A percentile compares a stretch with the other conserved stretches of the same genome.
Evolutionary conservation across 2,797 vertebrate species (phyloP).

Genomic region (Allobates femoralis): DNA sequence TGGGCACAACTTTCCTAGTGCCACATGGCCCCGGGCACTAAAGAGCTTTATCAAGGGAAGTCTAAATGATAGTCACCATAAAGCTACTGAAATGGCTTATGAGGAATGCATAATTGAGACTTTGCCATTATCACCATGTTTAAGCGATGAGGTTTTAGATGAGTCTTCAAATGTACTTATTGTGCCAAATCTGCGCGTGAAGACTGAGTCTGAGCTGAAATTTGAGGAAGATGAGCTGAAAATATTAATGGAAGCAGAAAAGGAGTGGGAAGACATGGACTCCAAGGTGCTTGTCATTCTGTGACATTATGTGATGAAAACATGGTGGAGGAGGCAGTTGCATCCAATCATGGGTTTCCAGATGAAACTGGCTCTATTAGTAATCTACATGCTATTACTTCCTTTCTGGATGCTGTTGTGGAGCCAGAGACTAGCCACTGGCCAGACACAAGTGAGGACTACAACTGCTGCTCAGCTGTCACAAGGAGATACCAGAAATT

Average conservation of each 20-base stretch:
- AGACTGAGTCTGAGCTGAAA: conserved; percentile 91
- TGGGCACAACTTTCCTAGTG: conserved; percentile 72
- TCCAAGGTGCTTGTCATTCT: conserved; percentile 71
- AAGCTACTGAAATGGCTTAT: conserved; percentile 72
- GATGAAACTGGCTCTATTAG: conserved; percentile 48
- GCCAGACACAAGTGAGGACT: conserved; percentile 55
- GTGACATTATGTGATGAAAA: conserved; percentile 70
- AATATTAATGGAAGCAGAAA: conserved; percentile 82
- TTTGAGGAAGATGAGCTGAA: conserved; percentile 92
- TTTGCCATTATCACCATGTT: conserved; percentile 88
- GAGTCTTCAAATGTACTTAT: conserved; percentile 74
- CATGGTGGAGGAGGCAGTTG: conserved; percentile 73
- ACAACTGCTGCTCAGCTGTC: background rate
- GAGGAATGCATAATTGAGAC: conserved; percentile 76
- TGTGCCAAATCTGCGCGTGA: conserved; percentile 82
- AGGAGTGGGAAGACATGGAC: conserved; percentile 78
- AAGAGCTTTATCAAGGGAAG: conserved; percentile 74
- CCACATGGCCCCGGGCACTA: conserved; percentile 79
- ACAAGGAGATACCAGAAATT: conserved; percentile 55
- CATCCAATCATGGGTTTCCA: background rate
- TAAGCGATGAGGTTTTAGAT: conserved; percentile 90
- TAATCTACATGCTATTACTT: conserved; percentile 32
- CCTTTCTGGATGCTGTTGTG: background rate
- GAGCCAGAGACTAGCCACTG: conserved; percentile 14
- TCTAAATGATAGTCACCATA: conserved; percentile 72